These are phyloP conservation scores for Vireo altiloquus DNA, from an alignment of 2,113 vertebrate genomes.

Conservation along the genomic window DNA sequence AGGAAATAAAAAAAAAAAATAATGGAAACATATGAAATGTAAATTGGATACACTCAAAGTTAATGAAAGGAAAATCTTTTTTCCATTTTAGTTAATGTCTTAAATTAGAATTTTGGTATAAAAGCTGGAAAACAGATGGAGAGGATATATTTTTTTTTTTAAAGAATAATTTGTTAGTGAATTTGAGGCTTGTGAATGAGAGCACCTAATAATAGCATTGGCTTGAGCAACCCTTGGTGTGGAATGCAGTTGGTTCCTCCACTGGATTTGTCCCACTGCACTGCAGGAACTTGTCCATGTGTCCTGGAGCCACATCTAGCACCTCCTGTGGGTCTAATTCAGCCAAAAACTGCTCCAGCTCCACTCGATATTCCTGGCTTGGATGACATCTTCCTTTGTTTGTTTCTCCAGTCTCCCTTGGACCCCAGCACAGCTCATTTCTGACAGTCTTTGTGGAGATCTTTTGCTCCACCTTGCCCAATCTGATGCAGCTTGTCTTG, in stretches of 20 bases:
- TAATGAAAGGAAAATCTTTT: slow-evolving; percentile 70
- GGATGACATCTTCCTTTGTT: neutral
- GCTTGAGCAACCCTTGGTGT: neutral
- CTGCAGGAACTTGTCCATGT: neutral
- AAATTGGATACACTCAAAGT: slow-evolving; percentile 58
- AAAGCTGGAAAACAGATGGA: slow-evolving; percentile 66
- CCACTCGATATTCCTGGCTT: neutral
- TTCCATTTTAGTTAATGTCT: slow-evolving; percentile 58
- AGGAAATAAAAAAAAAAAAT: slow-evolving; percentile 23
- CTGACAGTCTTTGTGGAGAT: neutral
- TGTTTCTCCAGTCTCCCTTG: neutral
- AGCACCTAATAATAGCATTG: slow-evolving; percentile 45
- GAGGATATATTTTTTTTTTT: neutral
- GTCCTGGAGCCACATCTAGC: neutral
- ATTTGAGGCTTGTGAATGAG: slow-evolving; percentile 42
- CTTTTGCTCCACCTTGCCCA: neutral
- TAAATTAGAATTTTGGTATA: slow-evolving; percentile 63
- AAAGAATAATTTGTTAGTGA: slow-evolving; percentile 57
- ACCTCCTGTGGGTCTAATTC: neutral
- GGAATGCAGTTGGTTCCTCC: neutral
- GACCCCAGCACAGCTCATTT: neutral
- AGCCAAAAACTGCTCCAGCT: neutral
- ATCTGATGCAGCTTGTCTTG: neutral
- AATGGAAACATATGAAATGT: slow-evolving; percentile 57
- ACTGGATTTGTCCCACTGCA: neutral